phyloP scores from a whole-genome alignment of 64 coral and sea anemone species.

The Astreopora myriophthalma region DNA sequence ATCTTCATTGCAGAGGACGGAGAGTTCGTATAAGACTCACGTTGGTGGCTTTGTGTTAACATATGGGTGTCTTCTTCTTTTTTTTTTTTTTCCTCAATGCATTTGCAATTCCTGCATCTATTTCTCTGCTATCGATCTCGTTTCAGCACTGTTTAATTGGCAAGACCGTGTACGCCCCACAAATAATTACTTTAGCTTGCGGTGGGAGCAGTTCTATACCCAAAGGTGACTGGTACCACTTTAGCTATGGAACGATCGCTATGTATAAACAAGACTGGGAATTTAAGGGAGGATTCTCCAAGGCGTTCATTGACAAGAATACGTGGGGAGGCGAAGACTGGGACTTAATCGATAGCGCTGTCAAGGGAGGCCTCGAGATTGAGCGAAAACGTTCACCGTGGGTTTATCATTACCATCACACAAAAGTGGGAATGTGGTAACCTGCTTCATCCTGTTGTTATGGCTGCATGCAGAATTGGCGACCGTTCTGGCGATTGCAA shows the following conservation, averaged over 20 bases:
- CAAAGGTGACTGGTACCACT: neutral
- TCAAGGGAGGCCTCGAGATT: neutral
- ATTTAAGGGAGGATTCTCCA: slow-evolving; percentile 11
- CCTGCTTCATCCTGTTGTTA: too few relatives aligned
- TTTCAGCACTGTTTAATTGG: slow-evolving; percentile 50
- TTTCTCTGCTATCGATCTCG: neutral
- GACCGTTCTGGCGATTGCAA: too few relatives aligned
- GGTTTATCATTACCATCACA: slow-evolving; percentile 44
- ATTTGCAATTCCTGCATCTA: too few relatives aligned
- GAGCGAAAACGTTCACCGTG: slow-evolving; percentile 1
- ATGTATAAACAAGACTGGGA: slow-evolving; percentile 37
- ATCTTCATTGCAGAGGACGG: too few relatives aligned
- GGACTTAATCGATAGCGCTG: slow-evolving; percentile 9
- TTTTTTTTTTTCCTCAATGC: too few relatives aligned
- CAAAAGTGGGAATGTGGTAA: slow-evolving; percentile 36
- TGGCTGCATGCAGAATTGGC: too few relatives aligned
- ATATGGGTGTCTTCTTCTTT: too few relatives aligned
- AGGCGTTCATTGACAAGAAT: neutral
- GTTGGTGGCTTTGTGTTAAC: too few relatives aligned
- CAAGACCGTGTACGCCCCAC: neutral
- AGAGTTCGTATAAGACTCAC: too few relatives aligned
- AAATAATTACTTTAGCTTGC: neutral
- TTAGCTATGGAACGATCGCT: slow-evolving; percentile 13
- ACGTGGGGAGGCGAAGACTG: slow-evolving; percentile 47
- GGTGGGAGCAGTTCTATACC: neutral